phyloP scores from a whole-genome alignment of 2,113 vertebrate species.

The Protobothrops mucrosquamatus region DNA sequence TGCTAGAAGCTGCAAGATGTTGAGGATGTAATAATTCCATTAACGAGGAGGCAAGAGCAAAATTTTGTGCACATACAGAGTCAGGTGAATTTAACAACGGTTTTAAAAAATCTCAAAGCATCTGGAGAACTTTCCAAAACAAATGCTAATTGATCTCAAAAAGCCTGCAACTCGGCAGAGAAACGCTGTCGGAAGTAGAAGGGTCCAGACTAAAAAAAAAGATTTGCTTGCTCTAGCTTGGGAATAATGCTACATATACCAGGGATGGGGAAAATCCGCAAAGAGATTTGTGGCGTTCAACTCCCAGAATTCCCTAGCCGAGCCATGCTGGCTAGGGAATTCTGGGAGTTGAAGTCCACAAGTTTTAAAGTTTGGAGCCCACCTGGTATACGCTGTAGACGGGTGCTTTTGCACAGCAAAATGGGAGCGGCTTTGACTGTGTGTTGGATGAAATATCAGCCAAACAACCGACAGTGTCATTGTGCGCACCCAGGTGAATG shows the following conservation, averaged over 20 bases:
- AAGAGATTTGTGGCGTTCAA: not conserved
- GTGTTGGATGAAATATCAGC: slow-evolving; percentile 31
- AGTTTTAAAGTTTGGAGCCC: not conserved
- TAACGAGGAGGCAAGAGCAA: not conserved
- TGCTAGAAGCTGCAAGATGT: slow-evolving; percentile 53
- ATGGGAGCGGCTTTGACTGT: slow-evolving; percentile 42
- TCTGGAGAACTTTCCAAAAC: slow-evolving; percentile 34
- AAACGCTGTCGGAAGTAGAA: slow-evolving; percentile 42
- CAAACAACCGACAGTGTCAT: slow-evolving; percentile 30
- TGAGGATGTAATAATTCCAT: no score
- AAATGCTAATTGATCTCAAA: slow-evolving; percentile 49
- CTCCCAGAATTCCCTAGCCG: not conserved
- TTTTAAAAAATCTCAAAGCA: slow-evolving; percentile 40
- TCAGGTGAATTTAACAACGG: slow-evolving; percentile 44
- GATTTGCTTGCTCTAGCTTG: slow-evolving; percentile 40
- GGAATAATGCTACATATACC: slow-evolving; percentile 7
- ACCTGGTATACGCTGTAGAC: slow-evolving; percentile 38
- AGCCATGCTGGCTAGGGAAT: not conserved
- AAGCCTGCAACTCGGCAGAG: slow-evolving; percentile 50
- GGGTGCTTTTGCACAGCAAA: slow-evolving; percentile 42
- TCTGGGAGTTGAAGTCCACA: not conserved
- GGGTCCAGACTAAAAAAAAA: slow-evolving; percentile 17
- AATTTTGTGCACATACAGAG: slow-evolving; percentile 37
- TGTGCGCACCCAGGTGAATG: slow-evolving; percentile 18
- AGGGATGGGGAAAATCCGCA: not conserved